Base-by-base conservation (phyloP, 2,113 vertebrate genomes). In the Grantiella picta region DNA sequence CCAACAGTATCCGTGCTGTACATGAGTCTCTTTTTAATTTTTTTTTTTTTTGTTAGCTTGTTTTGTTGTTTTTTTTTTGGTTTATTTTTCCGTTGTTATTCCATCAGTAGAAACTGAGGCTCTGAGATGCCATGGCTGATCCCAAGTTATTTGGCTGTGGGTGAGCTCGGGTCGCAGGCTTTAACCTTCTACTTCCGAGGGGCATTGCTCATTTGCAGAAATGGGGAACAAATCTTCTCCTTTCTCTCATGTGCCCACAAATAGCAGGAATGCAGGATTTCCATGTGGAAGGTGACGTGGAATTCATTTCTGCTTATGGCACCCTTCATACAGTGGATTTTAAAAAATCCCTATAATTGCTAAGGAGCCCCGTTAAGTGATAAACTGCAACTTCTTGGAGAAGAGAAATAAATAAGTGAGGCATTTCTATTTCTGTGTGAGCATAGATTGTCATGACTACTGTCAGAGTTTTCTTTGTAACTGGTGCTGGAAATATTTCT, bases 381-480 rank as follows among this genome's bases (percentile, higher is more conserved):
- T 92, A 77, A 96, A 93, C 44, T 45, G 6, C 69, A 90, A 21
- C 59, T 89, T 94, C 78, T 73, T 18, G 28, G 81, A 60, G 80
- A 72, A 69, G 50, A 82, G 64, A 80, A 94, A 82, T 89, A 92
- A 82, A 73, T 89, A 89, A 96, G 64, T 12, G 78, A 85, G 79
- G 63, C 90, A 63, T 90, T 95, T 95, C 78, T 89, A 53, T 96
- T 94, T 94, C 86, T 93, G 82, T 80, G 79, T 66, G 71, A 82
- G 85, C 92, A 69, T 79, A 70, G 71, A 93, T 85, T 64, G 86
- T 94, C 89, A 87, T 94, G 91, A 94, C 87, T 80, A 72, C 78
- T 91, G 91, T 92, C 90, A 92, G 92, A 90, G 79, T 85, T 92
- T 96, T 77, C 79, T 81, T 86, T 92, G 57, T 78, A 96, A 57